Conservation (phyloP, 2,888 invertebrate species). For the Lithosia quadra region DNA sequence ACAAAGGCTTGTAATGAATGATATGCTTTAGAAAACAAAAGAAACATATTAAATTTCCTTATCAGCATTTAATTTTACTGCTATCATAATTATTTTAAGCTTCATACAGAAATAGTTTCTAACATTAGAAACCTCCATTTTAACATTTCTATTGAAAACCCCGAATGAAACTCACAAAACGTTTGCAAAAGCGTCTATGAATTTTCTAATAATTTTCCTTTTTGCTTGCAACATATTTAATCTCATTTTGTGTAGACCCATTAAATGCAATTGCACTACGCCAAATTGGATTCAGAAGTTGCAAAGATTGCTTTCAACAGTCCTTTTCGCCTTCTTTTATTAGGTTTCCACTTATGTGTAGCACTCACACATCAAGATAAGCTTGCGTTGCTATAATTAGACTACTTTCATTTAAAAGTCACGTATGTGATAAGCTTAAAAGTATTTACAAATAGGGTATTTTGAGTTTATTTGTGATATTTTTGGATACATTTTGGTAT, state of each 20-base stretch:
- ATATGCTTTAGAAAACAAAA: background rate
- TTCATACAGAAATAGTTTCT: background rate
- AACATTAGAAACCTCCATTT: constrained; percentile 21
- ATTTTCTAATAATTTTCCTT: constrained; percentile 57
- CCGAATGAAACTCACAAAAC: constrained; percentile 41
- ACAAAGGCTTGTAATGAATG: background rate
- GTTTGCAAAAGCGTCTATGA: constrained; percentile 54
- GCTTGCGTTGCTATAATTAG: constrained; percentile 39
- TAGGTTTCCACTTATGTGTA: constrained; percentile 43
- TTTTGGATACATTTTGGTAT: background rate
- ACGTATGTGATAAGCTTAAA: background rate
- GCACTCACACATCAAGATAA: constrained; percentile 35
- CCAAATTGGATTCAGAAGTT: constrained; percentile 55
- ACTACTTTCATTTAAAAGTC: constrained; percentile 35
- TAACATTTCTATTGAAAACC: constrained; percentile 42
- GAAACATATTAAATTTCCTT: background rate
- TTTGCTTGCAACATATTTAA: constrained; percentile 55
- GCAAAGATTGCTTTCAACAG: constrained; percentile 49
- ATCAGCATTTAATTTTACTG: background rate
- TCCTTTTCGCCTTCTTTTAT: constrained; percentile 46
- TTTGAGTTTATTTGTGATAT: background rate
- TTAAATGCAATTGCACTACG: constrained; percentile 60
- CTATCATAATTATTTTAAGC: background rate
- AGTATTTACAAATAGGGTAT: background rate
- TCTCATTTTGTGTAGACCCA: constrained; percentile 61